Evolutionary conservation across 2,113 vertebrate species (phyloP), one percentile per base, ranked within the genome.

Genomic region (Saguinus midas): DNA sequence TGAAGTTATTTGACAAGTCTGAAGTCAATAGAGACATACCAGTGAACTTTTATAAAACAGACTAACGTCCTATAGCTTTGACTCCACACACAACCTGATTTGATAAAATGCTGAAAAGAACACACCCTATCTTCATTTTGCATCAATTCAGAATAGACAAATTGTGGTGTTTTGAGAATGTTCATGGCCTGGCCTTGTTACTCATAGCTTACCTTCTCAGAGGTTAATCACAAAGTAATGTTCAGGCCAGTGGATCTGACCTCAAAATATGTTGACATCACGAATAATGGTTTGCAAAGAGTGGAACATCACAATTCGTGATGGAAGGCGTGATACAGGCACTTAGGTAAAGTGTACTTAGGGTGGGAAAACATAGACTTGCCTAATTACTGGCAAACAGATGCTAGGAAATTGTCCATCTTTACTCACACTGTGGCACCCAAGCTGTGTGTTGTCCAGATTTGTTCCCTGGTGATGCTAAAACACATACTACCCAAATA

Each of bases 111-210:
- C 50, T 73, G 5, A 95, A 96, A 66, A 97, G 91, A 75, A 45
- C 20, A 17, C n/a, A 5, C 87, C 32, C 32, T 93, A 96, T 97
- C 90, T 97, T 10, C 52, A 66, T 27, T 84, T 55, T 89, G 89
- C 75, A 97, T 96, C 87, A 35, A 94, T 21, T 70, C n/a, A 72
- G 43, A 95, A 91, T 93, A 95, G 96, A 92, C 83, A 95, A 90
- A 25, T 1, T 13, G 23, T 52, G 75, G 90, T 96, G 85, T 76
- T 50, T 61, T 45, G 1, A 57, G 82, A 82, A 97, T 87, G 70
- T 80, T 97, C 96, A 35, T 97, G 95, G 95, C 91, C 96, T 96
- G 96, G 90, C 97, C 95, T 92, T 97, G 96, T 86, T 97, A 90
- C 72, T 95, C 90, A 75, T 45, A 78, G 90, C 58, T 83, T 45